Conservation (phyloP, 2,888 invertebrate species). For the Leptinotarsa peninsularis region DNA sequence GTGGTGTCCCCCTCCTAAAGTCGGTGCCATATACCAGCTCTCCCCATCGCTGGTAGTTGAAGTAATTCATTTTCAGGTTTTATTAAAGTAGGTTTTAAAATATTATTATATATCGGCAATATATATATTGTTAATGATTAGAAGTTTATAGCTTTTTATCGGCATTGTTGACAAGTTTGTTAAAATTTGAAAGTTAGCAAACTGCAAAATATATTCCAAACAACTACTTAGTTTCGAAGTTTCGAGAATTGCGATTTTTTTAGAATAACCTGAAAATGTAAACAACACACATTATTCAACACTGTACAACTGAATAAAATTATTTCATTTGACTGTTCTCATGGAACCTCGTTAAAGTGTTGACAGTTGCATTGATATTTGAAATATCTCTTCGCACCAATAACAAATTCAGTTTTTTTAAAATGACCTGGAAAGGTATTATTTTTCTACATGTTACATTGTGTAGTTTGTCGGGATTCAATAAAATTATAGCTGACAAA, state of each 20-base stretch:
- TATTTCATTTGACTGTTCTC: too few species aligned
- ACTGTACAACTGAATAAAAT: too few species aligned
- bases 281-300: background rate
- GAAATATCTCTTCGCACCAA: too few species aligned
- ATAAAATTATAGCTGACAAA: background rate
- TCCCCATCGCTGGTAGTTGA: background rate
- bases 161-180: conserved; percentile 13
- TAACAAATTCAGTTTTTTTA: too few species aligned
- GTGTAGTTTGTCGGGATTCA: too few species aligned
- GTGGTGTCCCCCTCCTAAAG: too few species aligned
- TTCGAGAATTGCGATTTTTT: background rate
- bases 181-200: conserved; percentile 17
- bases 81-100: conserved; percentile 2
- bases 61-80: conserved; percentile 4
- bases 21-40: too few species aligned
- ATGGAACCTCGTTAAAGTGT: too few species aligned
- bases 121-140: conserved; percentile 3
- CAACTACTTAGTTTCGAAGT: background rate
- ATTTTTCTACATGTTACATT: too few species aligned
- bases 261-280: background rate
- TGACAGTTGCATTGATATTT: too few species aligned
- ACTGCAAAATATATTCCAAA: background rate
- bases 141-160: conserved; percentile 7
- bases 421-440: too few species aligned
- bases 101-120: conserved; percentile 9